phyloP scores from a whole-genome alignment of 1,140 invertebrate genomes.

The Neodiprion fabricii region DNA sequence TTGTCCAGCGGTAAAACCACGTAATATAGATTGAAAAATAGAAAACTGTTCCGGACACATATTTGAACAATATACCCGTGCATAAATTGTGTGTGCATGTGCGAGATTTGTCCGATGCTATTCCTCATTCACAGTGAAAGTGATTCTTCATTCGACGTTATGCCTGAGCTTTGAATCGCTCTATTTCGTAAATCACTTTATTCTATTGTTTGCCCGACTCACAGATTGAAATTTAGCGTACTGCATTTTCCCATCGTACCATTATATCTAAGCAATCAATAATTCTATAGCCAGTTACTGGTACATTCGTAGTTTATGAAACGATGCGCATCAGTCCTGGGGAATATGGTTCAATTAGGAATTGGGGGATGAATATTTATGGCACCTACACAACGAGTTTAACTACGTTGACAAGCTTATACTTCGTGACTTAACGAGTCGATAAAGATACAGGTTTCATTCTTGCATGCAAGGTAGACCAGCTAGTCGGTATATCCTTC shows the following conservation, averaged over 20 bases:
- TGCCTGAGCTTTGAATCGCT: too few species aligned
- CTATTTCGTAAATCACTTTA: too few species aligned
- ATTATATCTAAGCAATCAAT: background rate
- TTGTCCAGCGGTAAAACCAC: background rate
- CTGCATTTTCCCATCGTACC: background rate
- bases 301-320: too few species aligned
- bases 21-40: background rate
- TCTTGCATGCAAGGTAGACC: background rate
- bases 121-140: too few species aligned
- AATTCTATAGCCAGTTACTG: background rate
- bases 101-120: too few species aligned
- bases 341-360: too few species aligned
- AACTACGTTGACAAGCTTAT: background rate
- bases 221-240: too few species aligned
- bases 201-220: too few species aligned
- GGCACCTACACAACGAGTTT: too few species aligned
- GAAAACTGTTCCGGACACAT: background rate
- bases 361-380: too few species aligned
- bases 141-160: too few species aligned
- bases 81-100: background rate
- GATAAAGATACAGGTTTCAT: background rate
- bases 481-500: background rate
- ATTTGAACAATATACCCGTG: background rate
- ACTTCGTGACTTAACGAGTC: background rate
- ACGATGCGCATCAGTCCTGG: too few species aligned